phyloP scores from a whole-genome alignment of 2,888 invertebrate genomes.

The Brenthis daphne region DNA sequence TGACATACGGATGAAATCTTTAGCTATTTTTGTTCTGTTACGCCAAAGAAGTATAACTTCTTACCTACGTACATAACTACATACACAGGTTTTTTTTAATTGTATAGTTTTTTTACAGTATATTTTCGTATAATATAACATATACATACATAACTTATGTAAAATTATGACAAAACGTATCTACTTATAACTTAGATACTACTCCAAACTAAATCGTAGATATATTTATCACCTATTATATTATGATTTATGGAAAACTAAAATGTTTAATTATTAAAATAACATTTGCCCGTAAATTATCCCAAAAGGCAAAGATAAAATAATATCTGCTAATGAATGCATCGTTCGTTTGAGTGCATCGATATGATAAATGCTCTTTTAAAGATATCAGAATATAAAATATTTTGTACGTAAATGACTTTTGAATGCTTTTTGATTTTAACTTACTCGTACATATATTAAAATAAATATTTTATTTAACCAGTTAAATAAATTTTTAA shows the following conservation, averaged over 20 bases:
- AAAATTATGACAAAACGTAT: neutral
- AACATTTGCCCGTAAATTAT: constrained; percentile 22
- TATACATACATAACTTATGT: no score
- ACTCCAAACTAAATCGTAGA: neutral
- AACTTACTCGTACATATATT: no score
- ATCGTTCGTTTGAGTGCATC: constrained; percentile 29
- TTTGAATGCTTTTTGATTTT: no score
- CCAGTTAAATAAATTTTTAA: no score
- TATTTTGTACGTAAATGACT: neutral
- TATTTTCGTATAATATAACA: no score
- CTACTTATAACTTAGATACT: neutral
- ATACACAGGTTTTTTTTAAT: no score
- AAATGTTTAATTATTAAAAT: constrained; percentile 11
- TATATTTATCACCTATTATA: neutral
- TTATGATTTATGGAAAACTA: constrained; percentile 1
- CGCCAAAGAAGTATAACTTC: no score
- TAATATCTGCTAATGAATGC: constrained; percentile 32
- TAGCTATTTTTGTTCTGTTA: no score
- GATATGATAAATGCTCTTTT: constrained; percentile 23
- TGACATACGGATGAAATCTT: no score
- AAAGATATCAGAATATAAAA: constrained; percentile 11
- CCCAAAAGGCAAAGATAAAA: constrained; percentile 16
- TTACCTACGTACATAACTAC: no score
- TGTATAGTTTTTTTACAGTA: no score
- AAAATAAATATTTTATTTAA: no score